Base-by-base conservation (phyloP, 2,797 vertebrate species). In the Scolopax bukidnonensis region DNA sequence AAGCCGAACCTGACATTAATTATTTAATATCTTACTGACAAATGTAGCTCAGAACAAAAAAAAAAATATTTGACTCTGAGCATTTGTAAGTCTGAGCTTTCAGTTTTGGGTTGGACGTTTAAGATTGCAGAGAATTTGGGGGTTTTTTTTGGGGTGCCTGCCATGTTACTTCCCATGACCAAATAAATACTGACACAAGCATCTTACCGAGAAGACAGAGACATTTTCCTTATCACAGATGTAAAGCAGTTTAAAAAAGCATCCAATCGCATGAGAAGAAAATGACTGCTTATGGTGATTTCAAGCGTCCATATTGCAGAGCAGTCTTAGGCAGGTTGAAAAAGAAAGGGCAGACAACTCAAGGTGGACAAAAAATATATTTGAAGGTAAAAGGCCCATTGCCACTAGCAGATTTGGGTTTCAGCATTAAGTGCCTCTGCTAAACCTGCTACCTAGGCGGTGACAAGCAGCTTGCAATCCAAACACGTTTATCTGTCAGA, bases 21-120 rank as follows among this genome's bases (percentile, higher is more conserved):
- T 90, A 85, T 90, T 95, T 97, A 96, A 89, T 84, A 95, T 86
- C 95, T 95, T 65, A 47, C 50, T 70, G 84, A 85, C 38, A 91
- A 92, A 83, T 65, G 40, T 47, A 83, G 84, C 76, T 84, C 33
- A 32, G 83, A 33, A 61, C 5, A 82, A 80, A 25, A 30, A 48
- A 40, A n/a, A 15, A 33, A 43, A 43, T 24, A 61, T 23, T 57
- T 81, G 11, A 60, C 30, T 82, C 47, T 1, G 4, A 18, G 12
- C 8, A 54, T 76, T 65, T 63, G 10, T 23, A 84, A 70, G 17
- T 73, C 60, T 77, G 27, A 43, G 12, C 7, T 57, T 85, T 75
- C 4, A 2, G 45, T 6, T 65, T 87, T 71, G 24, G 38, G 6
- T 17, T 54, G 13, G 16, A 63, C 30, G 33, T 90, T 90, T 1